phyloP scores from a whole-genome alignment of 2,888 invertebrate genomes.

The Synergus gifuensis region DNA sequence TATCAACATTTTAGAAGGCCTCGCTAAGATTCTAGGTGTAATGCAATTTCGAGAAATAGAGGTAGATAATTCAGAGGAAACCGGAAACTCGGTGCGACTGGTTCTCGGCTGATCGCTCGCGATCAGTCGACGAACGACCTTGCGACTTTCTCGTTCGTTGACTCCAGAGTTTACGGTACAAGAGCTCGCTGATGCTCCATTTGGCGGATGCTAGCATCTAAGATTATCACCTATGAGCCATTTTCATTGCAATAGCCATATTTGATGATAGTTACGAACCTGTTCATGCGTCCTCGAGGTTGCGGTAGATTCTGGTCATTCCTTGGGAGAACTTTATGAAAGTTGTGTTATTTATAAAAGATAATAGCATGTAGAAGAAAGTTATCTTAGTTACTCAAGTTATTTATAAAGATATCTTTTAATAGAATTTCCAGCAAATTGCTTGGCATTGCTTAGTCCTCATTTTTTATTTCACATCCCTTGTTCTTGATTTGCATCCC shows the following conservation, averaged over 20 bases:
- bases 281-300: not conserved
- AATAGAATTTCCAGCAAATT: too few species aligned
- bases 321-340: slow-evolving; percentile 1
- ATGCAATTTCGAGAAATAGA: slow-evolving; percentile 26
- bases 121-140: slow-evolving; percentile 70
- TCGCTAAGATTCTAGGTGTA: not conserved
- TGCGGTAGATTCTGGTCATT: not conserved
- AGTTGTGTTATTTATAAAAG: slow-evolving; percentile 3
- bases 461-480: too few species aligned
- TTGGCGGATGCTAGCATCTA: slow-evolving; percentile 23
- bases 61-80: slow-evolving; percentile 48
- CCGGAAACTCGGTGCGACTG: slow-evolving; percentile 57
- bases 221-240: slow-evolving; percentile 22
- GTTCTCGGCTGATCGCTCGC: slow-evolving; percentile 56
- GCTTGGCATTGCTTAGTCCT: too few species aligned
- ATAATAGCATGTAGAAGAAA: not conserved
- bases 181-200: slow-evolving; percentile 30
- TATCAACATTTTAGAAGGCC: not conserved
- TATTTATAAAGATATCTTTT: not conserved
- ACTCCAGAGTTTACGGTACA: slow-evolving; percentile 46
- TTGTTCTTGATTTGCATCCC: too few species aligned
- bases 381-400: not conserved
- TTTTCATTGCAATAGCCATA: slow-evolving; percentile 17
- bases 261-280: not conserved
- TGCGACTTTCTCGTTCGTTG: slow-evolving; percentile 65